These are phyloP conservation scores for Actias luna DNA, from an alignment of 2,888 invertebrate genomes.

Conservation along the genomic window DNA sequence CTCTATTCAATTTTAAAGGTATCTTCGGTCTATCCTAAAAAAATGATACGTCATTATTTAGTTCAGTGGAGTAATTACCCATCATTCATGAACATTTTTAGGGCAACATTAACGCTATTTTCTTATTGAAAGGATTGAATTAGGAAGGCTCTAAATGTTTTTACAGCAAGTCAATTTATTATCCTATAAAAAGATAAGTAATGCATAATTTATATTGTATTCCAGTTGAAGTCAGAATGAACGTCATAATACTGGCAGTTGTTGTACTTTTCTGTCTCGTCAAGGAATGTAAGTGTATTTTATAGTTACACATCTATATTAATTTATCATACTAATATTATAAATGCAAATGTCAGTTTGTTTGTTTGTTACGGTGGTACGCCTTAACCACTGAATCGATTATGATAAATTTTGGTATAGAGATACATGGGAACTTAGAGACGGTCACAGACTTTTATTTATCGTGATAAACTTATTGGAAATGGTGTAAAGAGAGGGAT, in stretches of 20 bases:
- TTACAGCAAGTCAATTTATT: not conserved
- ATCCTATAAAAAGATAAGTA: not conserved
- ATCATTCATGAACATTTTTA: not conserved
- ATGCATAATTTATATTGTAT: conserved; percentile 22
- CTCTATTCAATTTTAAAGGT: not conserved
- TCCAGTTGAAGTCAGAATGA: conserved; percentile 45
- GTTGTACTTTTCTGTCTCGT: conserved; percentile 44
- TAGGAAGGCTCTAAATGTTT: not conserved
- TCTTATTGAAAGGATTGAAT: not conserved
- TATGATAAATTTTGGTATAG: too few relatives aligned
- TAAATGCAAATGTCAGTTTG: not conserved
- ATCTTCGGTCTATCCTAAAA: not conserved
- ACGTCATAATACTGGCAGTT: conserved; percentile 32
- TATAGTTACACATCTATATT: not conserved
- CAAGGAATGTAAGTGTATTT: conserved; percentile 48
- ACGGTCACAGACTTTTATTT: too few relatives aligned
- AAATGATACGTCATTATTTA: not conserved
- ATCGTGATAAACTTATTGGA: too few relatives aligned
- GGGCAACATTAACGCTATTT: not conserved
- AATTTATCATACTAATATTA: too few relatives aligned
- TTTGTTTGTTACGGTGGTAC: not conserved
- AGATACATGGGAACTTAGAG: too few relatives aligned
- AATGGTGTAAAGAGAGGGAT: too few relatives aligned
- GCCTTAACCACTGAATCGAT: too few relatives aligned
- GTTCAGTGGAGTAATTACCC: not conserved